Evolutionary conservation across 2,888 invertebrate species (phyloP).

Genomic region (Yponomeuta cagnagella): DNA sequence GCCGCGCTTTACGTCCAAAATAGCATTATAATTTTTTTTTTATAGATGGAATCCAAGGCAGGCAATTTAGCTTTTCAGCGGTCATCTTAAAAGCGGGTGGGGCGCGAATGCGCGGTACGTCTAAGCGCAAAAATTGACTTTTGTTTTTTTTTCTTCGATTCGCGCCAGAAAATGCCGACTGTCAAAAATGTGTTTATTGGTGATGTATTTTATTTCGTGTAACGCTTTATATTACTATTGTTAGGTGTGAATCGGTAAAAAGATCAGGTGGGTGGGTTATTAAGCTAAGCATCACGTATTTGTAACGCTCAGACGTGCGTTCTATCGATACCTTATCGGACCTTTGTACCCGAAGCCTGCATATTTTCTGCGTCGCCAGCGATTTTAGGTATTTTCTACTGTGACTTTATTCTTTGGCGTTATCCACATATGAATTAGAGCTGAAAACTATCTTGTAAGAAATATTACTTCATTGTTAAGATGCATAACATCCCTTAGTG

Average conservation of each 20-base stretch:
- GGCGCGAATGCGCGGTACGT: background rate
- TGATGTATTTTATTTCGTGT: background rate
- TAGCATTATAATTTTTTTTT: too few relatives aligned
- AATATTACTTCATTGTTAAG: background rate
- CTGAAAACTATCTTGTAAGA: background rate
- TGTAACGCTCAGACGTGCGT: background rate
- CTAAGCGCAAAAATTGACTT: background rate
- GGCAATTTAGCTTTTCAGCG: too few relatives aligned
- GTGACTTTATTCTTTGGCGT: background rate
- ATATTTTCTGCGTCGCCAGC: background rate
- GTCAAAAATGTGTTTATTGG: background rate
- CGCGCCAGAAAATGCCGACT: slow-evolving; percentile 16
- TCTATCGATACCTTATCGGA: too few relatives aligned
- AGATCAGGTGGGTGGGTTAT: background rate
- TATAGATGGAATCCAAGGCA: too few relatives aligned
- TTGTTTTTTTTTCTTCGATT: background rate
- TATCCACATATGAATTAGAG: background rate
- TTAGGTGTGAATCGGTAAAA: slow-evolving; percentile 1
- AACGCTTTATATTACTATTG: background rate
- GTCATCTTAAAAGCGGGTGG: too few relatives aligned
- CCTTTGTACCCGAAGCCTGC: too few relatives aligned
- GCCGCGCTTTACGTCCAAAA: too few relatives aligned
- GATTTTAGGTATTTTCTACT: background rate
- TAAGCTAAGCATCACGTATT: background rate
- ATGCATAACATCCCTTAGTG: background rate